Evolutionary conservation across 2,888 invertebrate species (phyloP), one percentile per base, ranked within the genome.

Genomic region (Pseudococcus jackbeardsleyi): DNA sequence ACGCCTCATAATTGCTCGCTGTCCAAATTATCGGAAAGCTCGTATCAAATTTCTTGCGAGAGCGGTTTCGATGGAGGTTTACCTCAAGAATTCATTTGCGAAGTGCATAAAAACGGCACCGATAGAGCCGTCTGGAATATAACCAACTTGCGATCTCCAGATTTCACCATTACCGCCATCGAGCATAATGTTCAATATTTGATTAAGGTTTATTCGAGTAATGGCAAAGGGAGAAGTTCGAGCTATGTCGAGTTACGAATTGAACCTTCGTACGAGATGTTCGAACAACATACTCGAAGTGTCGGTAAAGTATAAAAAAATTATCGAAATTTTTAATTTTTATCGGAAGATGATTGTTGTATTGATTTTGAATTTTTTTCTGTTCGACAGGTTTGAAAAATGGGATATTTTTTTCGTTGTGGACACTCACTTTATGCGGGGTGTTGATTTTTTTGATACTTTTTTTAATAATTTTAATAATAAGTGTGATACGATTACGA

Each of bases 1-100:
- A 77, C 87, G 39, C 89, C 89, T 39, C 64, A 87, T 84, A 89
- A 89, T 79, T 89, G 89, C 42, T 82, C 84, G 26, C 46, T 89
- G 48, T 94, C 95, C 84, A 97, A 97, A 92, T 96, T 96, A 88
- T 97, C 97, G 2, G 94, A 96, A 91, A 96, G 95, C 77, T 96
- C 97, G 7, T 95, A 97, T 90, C 94, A 95, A 82, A 94, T 97
- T 88, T 94, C 95, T 89, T 97, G 97, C 91, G 93, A 94, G 12
- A 96, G 97, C 91, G 97, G 97, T 0, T 97, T 97, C 92, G 97
- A 97, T 91, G 97, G 97, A 9, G 97, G 97, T 8, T 93, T 97
- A 91, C 94, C 95, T 1, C 97, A 97, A 92, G 94, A 95, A 7
- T 97, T 97, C 91, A 93, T 96, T 88, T 92, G 97, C 39, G 97